phyloP scores from a whole-genome alignment of 2,888 invertebrate species.

The Tethea ocularis region DNA sequence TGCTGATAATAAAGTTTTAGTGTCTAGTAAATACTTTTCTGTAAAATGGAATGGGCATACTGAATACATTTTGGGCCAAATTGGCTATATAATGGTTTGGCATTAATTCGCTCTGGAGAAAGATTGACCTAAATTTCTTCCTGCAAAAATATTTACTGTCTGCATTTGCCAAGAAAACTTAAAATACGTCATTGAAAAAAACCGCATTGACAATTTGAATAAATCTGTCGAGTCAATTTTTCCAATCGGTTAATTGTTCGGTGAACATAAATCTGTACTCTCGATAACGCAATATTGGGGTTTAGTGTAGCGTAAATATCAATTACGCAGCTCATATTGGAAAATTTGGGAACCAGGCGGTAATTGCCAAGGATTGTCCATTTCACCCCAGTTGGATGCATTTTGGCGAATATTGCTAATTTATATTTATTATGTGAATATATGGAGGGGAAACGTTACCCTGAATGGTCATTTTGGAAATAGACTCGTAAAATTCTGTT shows the following conservation, averaged over 20 bases:
- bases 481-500: constrained; percentile 52
- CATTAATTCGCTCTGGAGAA: neutral
- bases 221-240: constrained; percentile 12
- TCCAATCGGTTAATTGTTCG: constrained; percentile 50
- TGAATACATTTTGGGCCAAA: constrained; percentile 8
- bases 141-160: neutral
- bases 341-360: constrained; percentile 62
- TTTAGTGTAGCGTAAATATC: constrained; percentile 77
- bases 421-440: constrained; percentile 71
- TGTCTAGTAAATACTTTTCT: neutral
- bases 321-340: constrained; percentile 69
- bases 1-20: neutral
- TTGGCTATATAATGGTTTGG: constrained; percentile 5
- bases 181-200: neutral
- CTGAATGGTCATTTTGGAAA: constrained; percentile 52
- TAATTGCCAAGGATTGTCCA: constrained; percentile 56
- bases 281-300: constrained; percentile 47
- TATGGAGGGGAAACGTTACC: constrained; percentile 53
- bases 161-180: neutral
- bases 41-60: neutral
- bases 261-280: constrained; percentile 54
- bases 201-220: no score
- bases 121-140: constrained; percentile 6
- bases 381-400: constrained; percentile 48
- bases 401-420: constrained; percentile 72